Evolutionary conservation across 2,888 invertebrate species (phyloP).

Genomic region (Hirtodrosophila cameraria): DNA sequence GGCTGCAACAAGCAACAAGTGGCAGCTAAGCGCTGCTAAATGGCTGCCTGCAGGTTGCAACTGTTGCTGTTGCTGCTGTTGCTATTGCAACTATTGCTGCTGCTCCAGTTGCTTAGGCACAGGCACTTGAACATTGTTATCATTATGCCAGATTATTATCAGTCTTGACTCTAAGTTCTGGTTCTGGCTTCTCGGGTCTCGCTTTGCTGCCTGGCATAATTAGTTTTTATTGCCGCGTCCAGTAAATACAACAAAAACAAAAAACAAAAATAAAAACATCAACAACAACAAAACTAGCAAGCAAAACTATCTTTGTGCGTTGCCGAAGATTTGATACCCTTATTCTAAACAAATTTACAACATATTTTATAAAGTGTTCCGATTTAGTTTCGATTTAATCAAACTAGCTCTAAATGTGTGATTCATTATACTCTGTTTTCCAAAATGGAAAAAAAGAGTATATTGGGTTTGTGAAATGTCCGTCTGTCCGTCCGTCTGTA

Average conservation of each 20-base stretch:
- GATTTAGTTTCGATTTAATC: too few species aligned
- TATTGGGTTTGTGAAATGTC: too few species aligned
- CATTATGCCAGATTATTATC: constrained; percentile 76
- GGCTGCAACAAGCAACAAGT: constrained; percentile 32
- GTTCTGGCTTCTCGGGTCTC: constrained; percentile 8
- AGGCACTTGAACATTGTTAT: constrained; percentile 60
- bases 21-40: constrained; percentile 55
- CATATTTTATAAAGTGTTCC: too few species aligned
- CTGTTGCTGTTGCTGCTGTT: constrained; percentile 11
- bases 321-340: constrained; percentile 3
- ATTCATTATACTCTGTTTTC: too few species aligned
- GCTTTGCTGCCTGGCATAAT: constrained; percentile 57
- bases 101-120: constrained; percentile 11
- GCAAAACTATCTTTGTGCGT: too few species aligned
- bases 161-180: constrained; percentile 14
- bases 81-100: not conserved
- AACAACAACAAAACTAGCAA: not conserved
- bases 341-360: too few species aligned
- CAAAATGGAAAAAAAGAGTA: too few species aligned
- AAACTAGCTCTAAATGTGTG: too few species aligned
- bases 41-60: constrained; percentile 28
- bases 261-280: constrained; percentile 47
- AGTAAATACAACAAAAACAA: constrained; percentile 55
- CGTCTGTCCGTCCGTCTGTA: too few species aligned
- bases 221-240: constrained; percentile 70